Evolutionary conservation across 2,888 invertebrate genomes (phyloP), one percentile per base, ranked within the genome.

Genomic region (Watsonalla binaria): DNA sequence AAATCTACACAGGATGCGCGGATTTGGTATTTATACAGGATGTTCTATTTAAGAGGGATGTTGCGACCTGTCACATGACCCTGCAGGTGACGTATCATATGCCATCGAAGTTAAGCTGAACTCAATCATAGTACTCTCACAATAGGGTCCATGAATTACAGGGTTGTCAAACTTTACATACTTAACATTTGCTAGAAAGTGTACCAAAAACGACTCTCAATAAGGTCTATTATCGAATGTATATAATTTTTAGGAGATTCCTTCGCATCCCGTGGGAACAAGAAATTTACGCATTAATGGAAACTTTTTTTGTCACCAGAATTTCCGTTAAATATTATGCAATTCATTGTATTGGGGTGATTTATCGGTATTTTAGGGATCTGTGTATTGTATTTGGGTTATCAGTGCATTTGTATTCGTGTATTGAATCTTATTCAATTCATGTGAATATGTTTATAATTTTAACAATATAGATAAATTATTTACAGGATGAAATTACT

Each of bases 51-150:
- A 83, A 86, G 90, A 88, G 89, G 89, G 90, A 88, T 88, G 84
- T 79, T 70, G 68, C 76, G 85, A 86, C 86, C 84, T 84, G 80
- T 86, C 88, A 74, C 86, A 87, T 85, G 89, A 86, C 84, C 87
- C 82, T 66, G 77, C 85, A 86, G 86, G 86, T 87, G 86, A 80
- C 80, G 76, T 67, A 70, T 71, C 77, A 76, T 72, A 68, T 76
- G 74, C 71, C 63, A 65, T 59, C 52, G 58, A 53, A 59, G 24
- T 53, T 62, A 60, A 45, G 9, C 47, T 24, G 69, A 66, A 67
- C 60, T 6, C 53, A 56, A 54, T 64, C 55, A 56, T 65, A 65
- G 56, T 45, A 6, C 45, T 45, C 24, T 0, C 42, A 11, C 0
- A 42, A 42, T 7, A 8, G 1, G 6, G 7, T 37, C 8, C 8